Evolutionary conservation across 2,113 vertebrate species (phyloP), one percentile per base, ranked within the genome.

Genomic region (Clarias macrocephalus): DNA sequence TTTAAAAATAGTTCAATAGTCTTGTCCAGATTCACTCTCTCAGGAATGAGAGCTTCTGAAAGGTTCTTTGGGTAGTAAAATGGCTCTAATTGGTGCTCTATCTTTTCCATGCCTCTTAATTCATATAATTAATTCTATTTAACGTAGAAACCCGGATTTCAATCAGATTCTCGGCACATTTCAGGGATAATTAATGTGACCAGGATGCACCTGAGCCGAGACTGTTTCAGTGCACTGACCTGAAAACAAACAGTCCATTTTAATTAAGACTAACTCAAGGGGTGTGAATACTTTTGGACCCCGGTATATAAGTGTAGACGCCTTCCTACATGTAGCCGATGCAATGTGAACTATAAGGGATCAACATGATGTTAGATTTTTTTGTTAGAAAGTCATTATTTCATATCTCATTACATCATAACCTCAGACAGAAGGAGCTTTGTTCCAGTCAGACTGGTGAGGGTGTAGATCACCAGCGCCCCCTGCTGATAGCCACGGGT

Each of bases 401-500:
- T 33, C 30, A 19, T 18, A 70, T 8, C 68, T 2, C 33, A 73
- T 48, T 21, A 73, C 70, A 5, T 72, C 68, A 72, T 48, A 73
- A 10, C 37, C 33, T 70, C 8, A 37, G 30, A 21, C 30, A 70
- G 68, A 70, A 2, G 28, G 66, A 30, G n/a, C 48, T 48, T 30
- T 30, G 25, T 68, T 18, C 33, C 30, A 70, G 19, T 10, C 19
- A 73, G 28, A 19, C 66, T 8, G 33, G 19, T 73, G 33, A 73
- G 33, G 33, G 37, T 73, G 73, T 25, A n/a, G 48, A 11, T 15
- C 42, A 54, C 48, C 82, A 79, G 68, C 57, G 37, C 89, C 90
- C 37, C 79, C 89, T 91, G 88, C 79, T 87, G 90, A 23, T 75
- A 73, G 2, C 66, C 5, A 37, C 9, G 5, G 54, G 54, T 76